Base-by-base conservation (phyloP, 2,113 vertebrate genomes). In the Grus americana region DNA sequence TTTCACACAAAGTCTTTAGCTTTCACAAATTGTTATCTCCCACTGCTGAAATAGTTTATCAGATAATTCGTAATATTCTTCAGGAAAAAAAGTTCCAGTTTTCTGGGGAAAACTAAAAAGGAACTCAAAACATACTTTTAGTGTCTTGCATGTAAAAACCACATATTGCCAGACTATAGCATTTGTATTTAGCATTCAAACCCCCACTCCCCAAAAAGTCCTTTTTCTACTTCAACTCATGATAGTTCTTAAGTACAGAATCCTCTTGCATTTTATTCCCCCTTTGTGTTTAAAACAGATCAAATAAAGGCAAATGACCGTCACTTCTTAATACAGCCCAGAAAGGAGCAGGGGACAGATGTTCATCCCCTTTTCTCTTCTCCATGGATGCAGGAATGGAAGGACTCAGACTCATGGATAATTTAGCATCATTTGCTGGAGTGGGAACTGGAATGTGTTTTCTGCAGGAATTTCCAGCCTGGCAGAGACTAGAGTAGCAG, bases 201-300 rank as follows among this genome's bases (percentile, higher is more conserved):
- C 6, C 15, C 6, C 19, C 2, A 8, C 7, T 46, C 5, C 2
- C 32, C 11, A 5, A 12, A 79, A 8, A 23, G 6, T n/a, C 18
- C 5, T 10, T 66, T 49, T 70, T n/a, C 32, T 84, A 18, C 66
- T 85, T 80, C 34, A 79, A 13, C 12, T 61, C 15, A 6, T 40
- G 16, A 15, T 19, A 54, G 2, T 62, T 79, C 21, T 49, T 12
- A 71, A 40, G 19, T 49, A 21, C 27, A 68, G 70, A 91, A 68
- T 52, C 27, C 34, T 87, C 61, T 72, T 61, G 30, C 3, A 32
- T 79, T 24, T 76, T 79, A 36, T 15, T 72, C 23, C 81, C 57
- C 47, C 5, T 5, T 67, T 57, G 3, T 63, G 12, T 87, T 36
- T 66, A 17, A 72, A 86, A 83, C n/a, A 12, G 19, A 38, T 63